A percentile compares a stretch with the other conserved stretches of the same genome.
Evolutionary conservation across 1,140 invertebrate species (phyloP).

Genomic region (Pseudobourletiella spinata): DNA sequence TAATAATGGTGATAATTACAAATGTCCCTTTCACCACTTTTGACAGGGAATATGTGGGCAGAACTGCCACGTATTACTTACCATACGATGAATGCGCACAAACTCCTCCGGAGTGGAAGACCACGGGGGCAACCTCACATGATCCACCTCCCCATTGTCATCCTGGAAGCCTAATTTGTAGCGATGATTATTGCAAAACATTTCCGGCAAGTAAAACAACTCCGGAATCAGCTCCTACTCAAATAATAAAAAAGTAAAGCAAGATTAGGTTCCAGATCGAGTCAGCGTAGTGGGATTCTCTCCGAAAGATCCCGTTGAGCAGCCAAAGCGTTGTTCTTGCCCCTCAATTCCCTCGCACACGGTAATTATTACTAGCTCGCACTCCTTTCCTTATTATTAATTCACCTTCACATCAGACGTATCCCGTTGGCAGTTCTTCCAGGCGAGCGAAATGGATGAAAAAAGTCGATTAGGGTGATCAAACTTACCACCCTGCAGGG

Average conservation of each 20-base stretch:
- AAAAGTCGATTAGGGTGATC: conserved; percentile 96
- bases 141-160: conserved; percentile 63
- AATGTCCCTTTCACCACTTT: too few relatives aligned
- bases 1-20: too few relatives aligned
- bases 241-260: conserved; percentile 11
- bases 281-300: too few relatives aligned
- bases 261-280: too few relatives aligned
- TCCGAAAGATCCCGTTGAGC: not conserved
- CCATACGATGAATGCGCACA: conserved; percentile 92
- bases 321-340: too few relatives aligned
- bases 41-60: too few relatives aligned
- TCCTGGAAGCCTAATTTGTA: conserved; percentile 84
- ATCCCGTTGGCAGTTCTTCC: conserved; percentile 97
- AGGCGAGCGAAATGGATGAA: conserved; percentile 82
- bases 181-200: conserved; percentile 84
- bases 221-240: conserved; percentile 91
- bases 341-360: too few relatives aligned
- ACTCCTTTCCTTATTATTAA: too few relatives aligned
- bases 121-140: conserved; percentile 92
- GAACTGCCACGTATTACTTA: too few relatives aligned
- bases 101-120: conserved; percentile 95
- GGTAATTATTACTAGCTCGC: too few relatives aligned
- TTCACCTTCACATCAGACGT: conserved; percentile 94
- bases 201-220: conserved; percentile 98
- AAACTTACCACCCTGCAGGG: conserved; percentile 97